Evolutionary conservation across 1,140 invertebrate genomes (phyloP).

Genomic region (Holcopasites calliopsidis): DNA sequence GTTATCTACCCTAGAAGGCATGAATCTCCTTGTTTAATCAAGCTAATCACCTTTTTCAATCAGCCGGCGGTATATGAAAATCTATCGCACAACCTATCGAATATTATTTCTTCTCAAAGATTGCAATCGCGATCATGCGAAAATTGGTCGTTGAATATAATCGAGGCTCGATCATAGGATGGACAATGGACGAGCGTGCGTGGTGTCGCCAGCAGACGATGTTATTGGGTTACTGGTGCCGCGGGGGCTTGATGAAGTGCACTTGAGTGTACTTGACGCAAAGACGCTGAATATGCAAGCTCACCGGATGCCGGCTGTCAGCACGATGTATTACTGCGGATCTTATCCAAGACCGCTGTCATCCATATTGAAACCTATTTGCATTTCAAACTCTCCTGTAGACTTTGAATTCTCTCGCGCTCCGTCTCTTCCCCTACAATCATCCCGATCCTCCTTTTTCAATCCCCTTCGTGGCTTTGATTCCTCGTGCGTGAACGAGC

Average conservation of each 20-base stretch:
- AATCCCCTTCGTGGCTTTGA: not conserved
- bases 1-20: no score
- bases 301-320: slow-evolving; percentile 76
- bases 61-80: no score
- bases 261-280: slow-evolving; percentile 70
- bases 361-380: slow-evolving; percentile 75
- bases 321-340: slow-evolving; percentile 78
- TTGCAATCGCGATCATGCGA: not conserved
- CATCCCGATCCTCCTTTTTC: no score
- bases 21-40: no score
- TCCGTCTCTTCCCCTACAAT: no score
- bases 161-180: slow-evolving; percentile 12
- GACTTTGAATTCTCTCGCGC: not conserved
- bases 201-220: slow-evolving; percentile 54
- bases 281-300: slow-evolving; percentile 77
- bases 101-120: not conserved
- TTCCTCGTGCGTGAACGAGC: slow-evolving; percentile 19
- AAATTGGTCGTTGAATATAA: no score
- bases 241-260: slow-evolving; percentile 72
- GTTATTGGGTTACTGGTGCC: slow-evolving; percentile 62
- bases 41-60: no score
- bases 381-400: slow-evolving; percentile 64
- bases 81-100: no score
- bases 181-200: slow-evolving; percentile 52
- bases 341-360: slow-evolving; percentile 74